phyloP scores from a whole-genome alignment of 64 coral and sea anemone species.

The Montipora efflorescens region DNA sequence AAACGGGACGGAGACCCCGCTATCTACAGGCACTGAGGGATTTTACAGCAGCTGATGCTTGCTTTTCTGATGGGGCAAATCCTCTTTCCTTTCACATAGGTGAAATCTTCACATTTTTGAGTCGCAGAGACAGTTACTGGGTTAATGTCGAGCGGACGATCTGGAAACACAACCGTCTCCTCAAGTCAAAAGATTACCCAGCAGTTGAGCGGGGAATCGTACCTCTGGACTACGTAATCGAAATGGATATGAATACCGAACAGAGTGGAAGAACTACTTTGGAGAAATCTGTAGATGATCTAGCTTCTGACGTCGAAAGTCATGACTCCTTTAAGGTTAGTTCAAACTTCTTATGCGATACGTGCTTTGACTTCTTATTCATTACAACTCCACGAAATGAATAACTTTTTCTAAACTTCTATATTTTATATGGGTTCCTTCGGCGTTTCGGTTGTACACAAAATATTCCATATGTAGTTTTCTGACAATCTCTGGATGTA shows the following conservation, averaged over 20 bases:
- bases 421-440: conserved; percentile 11
- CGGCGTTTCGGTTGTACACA: neutral
- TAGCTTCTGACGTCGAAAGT: neutral
- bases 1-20: conserved; percentile 27
- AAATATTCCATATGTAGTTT: no score
- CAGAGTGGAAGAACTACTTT: conserved; percentile 27
- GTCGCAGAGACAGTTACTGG: conserved; percentile 87
- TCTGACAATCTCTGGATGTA: no score
- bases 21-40: conserved; percentile 89
- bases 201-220: conserved; percentile 85
- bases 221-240: conserved; percentile 88
- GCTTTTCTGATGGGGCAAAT: conserved; percentile 89
- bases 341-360: neutral
- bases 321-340: conserved; percentile 48
- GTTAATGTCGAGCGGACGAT: conserved; percentile 87
- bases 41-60: conserved; percentile 89
- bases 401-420: no score
- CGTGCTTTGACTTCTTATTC: no score
- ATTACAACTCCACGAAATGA: no score
- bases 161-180: conserved; percentile 77
- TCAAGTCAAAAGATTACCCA: conserved; percentile 71
- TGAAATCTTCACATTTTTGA: conserved; percentile 90
- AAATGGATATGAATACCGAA: conserved; percentile 61
- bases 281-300: neutral
- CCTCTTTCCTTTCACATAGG: conserved; percentile 94